A percentile compares a stretch with the other conserved stretches of the same genome.
phyloP scores from a whole-genome alignment of 1,140 invertebrate species.

The Pachyrhynchus sulphureomaculatus region DNA sequence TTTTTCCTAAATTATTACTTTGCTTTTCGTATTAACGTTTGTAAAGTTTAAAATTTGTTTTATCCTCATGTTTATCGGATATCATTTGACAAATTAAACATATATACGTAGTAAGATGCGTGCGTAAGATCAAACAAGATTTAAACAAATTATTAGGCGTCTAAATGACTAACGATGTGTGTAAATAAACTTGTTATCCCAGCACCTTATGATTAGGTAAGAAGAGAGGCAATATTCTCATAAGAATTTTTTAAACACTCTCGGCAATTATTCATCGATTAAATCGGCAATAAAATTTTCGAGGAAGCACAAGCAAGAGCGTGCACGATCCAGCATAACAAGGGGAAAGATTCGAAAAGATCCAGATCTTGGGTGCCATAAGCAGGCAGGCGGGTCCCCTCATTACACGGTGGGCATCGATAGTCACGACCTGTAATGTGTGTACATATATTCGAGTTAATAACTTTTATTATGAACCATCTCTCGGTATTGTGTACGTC shows the following conservation, averaged over 20 bases:
- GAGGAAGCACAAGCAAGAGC: conserved; percentile 25
- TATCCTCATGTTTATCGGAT: too few relatives aligned
- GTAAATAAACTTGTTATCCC: conserved; percentile 25
- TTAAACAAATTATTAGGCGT: too few relatives aligned
- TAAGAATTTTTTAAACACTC: conserved; percentile 26
- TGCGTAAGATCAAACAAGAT: too few relatives aligned
- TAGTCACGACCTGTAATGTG: conserved; percentile 51
- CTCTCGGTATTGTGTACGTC: conserved; percentile 39
- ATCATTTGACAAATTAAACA: too few relatives aligned
- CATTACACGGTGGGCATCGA: conserved; percentile 52
- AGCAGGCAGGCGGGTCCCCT: conserved; percentile 43
- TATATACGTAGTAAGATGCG: too few relatives aligned
- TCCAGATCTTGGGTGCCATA: conserved; percentile 33
- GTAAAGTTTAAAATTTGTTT: too few relatives aligned
- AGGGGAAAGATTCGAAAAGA: conserved; percentile 26
- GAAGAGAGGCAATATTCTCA: conserved; percentile 25
- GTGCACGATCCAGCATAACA: conserved; percentile 30
- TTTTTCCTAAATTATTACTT: too few relatives aligned
- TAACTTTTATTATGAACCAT: conserved; percentile 51
- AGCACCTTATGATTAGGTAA: conserved; percentile 26
- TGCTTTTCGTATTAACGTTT: too few relatives aligned
- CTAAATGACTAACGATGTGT: conserved; percentile 6
- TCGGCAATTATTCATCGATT: conserved; percentile 29
- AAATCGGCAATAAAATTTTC: conserved; percentile 31
- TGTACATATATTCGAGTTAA: conserved; percentile 52